phyloP scores from a whole-genome alignment of 2,113 vertebrate genomes.

The Platichthys flesus region DNA sequence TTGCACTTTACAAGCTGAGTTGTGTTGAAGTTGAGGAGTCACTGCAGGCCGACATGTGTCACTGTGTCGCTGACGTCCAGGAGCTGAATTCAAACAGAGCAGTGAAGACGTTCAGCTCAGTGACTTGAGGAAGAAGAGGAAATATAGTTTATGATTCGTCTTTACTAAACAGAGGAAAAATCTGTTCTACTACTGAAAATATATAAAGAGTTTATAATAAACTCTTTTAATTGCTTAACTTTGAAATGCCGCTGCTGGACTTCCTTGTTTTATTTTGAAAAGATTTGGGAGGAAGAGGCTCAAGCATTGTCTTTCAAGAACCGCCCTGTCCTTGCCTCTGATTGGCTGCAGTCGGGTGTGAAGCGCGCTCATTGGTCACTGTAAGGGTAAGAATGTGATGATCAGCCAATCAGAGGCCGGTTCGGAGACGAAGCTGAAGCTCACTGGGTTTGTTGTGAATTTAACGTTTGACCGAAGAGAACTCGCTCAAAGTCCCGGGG shows the following conservation, averaged over 20 bases:
- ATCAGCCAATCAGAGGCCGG: not conserved
- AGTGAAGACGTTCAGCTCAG: too few species aligned
- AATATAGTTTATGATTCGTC: not conserved
- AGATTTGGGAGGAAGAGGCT: not conserved
- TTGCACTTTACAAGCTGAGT: too few species aligned
- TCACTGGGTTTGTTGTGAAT: not conserved
- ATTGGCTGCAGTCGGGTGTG: not conserved
- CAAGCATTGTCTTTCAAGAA: not conserved
- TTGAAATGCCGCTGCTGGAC: too few species aligned
- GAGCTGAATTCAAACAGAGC: too few species aligned
- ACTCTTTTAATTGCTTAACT: too few species aligned
- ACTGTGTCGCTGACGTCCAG: too few species aligned
- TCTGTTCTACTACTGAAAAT: too few species aligned
- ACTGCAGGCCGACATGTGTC: too few species aligned
- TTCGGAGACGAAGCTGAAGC: not conserved
- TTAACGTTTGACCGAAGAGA: not conserved
- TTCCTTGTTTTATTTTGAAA: constrained; percentile 39
- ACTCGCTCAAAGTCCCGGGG: not conserved
- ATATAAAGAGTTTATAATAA: too few species aligned
- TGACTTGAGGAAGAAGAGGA: not conserved
- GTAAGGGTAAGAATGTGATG: not conserved
- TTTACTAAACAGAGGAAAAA: not conserved
- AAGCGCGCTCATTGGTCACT: too few species aligned
- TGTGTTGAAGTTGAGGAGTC: not conserved
- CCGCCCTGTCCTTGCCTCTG: not conserved